Conservation (phyloP, 2,797 vertebrate species). For the Phalloptychus januarius region DNA sequence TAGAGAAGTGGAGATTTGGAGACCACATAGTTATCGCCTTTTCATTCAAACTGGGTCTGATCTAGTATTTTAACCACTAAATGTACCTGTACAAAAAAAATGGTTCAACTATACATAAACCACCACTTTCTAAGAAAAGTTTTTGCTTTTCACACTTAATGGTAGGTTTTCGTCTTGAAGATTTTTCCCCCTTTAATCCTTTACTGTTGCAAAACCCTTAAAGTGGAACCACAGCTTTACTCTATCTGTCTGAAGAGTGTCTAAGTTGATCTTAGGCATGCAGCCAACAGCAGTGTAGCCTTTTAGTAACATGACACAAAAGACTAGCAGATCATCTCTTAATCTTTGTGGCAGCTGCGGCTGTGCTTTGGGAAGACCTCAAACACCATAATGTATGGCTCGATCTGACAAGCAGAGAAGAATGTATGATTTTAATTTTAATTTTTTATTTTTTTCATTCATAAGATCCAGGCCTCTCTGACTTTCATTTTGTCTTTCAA, state of each 20-base stretch:
- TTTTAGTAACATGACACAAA: slow-evolving; percentile 54
- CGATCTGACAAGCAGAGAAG: slow-evolving; percentile 20
- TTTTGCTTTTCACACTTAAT: slow-evolving; percentile 54
- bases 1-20: background rate
- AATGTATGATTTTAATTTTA: slow-evolving; percentile 4
- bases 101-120: slow-evolving; percentile 73
- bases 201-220: slow-evolving; percentile 52
- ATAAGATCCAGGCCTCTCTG: background rate
- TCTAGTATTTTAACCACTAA: slow-evolving; percentile 37
- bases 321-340: slow-evolving; percentile 45
- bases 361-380: slow-evolving; percentile 38
- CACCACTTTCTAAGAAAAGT: slow-evolving; percentile 61
- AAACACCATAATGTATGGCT: slow-evolving; percentile 33
- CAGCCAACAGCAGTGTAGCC: slow-evolving; percentile 44
- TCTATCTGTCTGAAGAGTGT: slow-evolving; percentile 43
- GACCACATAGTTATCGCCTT: slow-evolving; percentile 42
- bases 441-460: slow-evolving; percentile 11
- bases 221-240: slow-evolving; percentile 57
- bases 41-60: slow-evolving; percentile 28
- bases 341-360: slow-evolving; percentile 47
- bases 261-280: slow-evolving; percentile 42
- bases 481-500: slow-evolving; percentile 11
- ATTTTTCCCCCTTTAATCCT: background rate
- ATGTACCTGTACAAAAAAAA: slow-evolving; percentile 75
- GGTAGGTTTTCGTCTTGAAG: slow-evolving; percentile 6